These are phyloP conservation scores for Carterocephalus palaemon DNA, from an alignment of 2,888 invertebrate genomes.

Conservation along the genomic window DNA sequence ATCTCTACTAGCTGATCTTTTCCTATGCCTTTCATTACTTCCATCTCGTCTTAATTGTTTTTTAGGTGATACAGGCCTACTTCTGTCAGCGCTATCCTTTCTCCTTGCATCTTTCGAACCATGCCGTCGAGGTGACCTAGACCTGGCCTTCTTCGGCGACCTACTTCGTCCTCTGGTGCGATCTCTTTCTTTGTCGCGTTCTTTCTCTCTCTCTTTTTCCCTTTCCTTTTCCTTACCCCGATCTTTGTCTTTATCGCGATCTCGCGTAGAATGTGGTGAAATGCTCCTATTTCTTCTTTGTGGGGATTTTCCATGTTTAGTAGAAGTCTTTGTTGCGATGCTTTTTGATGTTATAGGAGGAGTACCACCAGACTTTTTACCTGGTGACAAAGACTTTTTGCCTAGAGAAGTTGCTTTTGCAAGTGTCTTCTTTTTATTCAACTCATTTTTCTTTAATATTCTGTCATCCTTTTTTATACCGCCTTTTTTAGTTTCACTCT, in stretches of 20 bases:
- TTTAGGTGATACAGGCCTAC: slow-evolving; percentile 73
- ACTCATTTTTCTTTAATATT: slow-evolving; percentile 60
- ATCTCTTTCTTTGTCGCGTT: slow-evolving; percentile 73
- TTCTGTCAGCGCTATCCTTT: slow-evolving; percentile 72
- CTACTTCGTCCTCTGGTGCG: slow-evolving; percentile 70
- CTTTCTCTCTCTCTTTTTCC: slow-evolving; percentile 69
- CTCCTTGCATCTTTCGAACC: slow-evolving; percentile 65
- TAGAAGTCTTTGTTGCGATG: slow-evolving; percentile 55
- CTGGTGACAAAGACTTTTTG: slow-evolving; percentile 73
- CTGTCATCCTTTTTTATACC: slow-evolving; percentile 66
- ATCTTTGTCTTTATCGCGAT: slow-evolving; percentile 74
- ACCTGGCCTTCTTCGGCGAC: slow-evolving; percentile 67
- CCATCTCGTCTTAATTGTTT: slow-evolving; percentile 63
- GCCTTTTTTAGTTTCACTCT: slow-evolving; percentile 67
- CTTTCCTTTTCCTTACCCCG: slow-evolving; percentile 60
- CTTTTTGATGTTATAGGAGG: slow-evolving; percentile 71
- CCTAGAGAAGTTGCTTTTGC: slow-evolving; percentile 54
- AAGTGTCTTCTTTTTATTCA: slow-evolving; percentile 55
- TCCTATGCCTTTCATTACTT: slow-evolving; percentile 64
- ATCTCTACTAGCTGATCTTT: slow-evolving; percentile 66
- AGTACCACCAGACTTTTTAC: slow-evolving; percentile 73
- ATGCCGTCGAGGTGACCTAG: slow-evolving; percentile 65
- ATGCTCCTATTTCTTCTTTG: slow-evolving; percentile 61
- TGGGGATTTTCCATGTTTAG: slow-evolving; percentile 71
- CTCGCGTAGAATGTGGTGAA: slow-evolving; percentile 64